Base-by-base conservation (phyloP, 2,113 vertebrate species). In the Bucco capensis region DNA sequence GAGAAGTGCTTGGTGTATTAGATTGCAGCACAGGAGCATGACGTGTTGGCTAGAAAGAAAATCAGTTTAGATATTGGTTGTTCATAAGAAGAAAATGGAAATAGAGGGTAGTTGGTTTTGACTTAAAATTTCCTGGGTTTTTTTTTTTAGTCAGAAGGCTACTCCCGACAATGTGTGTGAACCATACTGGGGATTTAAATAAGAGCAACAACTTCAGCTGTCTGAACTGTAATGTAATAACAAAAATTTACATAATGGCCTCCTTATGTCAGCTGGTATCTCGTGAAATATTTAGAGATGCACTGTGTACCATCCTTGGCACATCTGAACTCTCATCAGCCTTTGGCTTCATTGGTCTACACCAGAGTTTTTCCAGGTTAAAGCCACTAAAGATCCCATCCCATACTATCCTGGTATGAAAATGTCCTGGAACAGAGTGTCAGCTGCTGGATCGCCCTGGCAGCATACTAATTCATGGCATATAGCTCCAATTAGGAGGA, bases 251-350 rank as follows among this genome's bases (percentile, higher is more conserved):
- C 77, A 84, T 82, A 86, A 89, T 5, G 1, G 15, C 47, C 46
- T 93, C 74, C 54, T 93, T 84, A 72, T 88, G 77, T 93, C 86
- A 93, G 58, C 86, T 93, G 83, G 66, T 79, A 72, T 42, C 42
- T 13, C 0, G 9, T 89, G 74, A 95, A 94, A 95, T 88, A 93
- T 94, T 92, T 88, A 92, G 83, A 70, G 38, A 76, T 40, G 44
- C 22, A 33, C 19, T 23, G 73, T 86, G 58, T 46, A 71, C n/a
- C 70, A 62, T 70, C 40, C 66, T 89, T 78, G 70, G 71, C 57
- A 47, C 28, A 57, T 62, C 42, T 66, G 54, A 86, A 86, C 65
- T 84, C 73, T 75, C 80, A 28, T 33, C 1, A 7, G 77, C 69
- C 80, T 71, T 86, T 93, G 60, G 88, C 62, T 93, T 23, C 0